phyloP scores from a whole-genome alignment of 1,140 invertebrate genomes.

The Drosophila ironensis region DNA sequence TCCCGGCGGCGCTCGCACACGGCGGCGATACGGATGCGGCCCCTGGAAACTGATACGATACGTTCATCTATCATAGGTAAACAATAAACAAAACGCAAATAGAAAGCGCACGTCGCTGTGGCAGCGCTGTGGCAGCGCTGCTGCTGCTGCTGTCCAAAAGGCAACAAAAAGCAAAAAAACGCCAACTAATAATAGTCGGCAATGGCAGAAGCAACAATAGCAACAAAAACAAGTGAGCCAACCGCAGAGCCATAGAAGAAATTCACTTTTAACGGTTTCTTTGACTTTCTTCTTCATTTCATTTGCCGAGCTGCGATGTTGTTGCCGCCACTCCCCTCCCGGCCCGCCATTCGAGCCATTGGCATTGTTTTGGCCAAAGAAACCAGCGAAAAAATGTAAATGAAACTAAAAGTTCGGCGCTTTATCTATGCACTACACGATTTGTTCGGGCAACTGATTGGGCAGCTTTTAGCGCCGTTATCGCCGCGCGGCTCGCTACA shows the following conservation, averaged over 20 bases:
- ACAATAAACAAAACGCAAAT: constrained; percentile 80
- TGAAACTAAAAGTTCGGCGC: constrained; percentile 14
- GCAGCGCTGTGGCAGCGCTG: constrained; percentile 22
- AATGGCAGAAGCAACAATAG: constrained; percentile 42
- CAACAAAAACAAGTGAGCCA: constrained; percentile 22
- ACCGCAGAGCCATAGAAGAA: constrained; percentile 44
- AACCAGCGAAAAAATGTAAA: constrained; percentile 11
- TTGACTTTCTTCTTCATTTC: constrained; percentile 76
- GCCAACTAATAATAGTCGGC: constrained; percentile 67
- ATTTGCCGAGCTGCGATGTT: constrained; percentile 42
- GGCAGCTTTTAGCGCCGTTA: constrained; percentile 27
- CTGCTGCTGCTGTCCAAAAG: constrained; percentile 53
- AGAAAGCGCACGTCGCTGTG: constrained; percentile 71
- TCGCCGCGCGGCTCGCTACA: constrained; percentile 13
- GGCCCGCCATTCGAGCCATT: background rate
- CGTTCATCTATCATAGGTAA: constrained; percentile 75
- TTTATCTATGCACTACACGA: constrained; percentile 57
- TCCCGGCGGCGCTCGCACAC: constrained; percentile 19
- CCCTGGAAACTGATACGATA: constrained; percentile 62
- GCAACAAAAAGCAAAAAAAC: constrained; percentile 39
- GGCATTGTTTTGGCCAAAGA: constrained; percentile 58
- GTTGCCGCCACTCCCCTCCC: background rate
- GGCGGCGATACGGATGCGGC: constrained; percentile 10
- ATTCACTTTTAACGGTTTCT: constrained; percentile 69
- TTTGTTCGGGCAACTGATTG: constrained; percentile 32